Evolutionary conservation across 1,140 invertebrate species (phyloP).

Genomic region (Magallana gigas): DNA sequence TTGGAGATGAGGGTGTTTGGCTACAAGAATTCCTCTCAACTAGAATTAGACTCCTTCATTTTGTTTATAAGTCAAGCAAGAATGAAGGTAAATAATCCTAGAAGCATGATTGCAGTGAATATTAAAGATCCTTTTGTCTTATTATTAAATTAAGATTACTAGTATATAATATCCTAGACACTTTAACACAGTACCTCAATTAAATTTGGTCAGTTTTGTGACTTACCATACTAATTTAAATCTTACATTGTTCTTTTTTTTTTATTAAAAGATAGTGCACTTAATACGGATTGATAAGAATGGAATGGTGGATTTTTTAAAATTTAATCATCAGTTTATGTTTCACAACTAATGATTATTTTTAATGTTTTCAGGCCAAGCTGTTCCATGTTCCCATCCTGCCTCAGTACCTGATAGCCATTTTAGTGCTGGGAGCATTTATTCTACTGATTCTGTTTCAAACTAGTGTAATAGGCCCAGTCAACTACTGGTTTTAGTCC

Average conservation of each 20-base stretch:
- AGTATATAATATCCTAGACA: too few relatives aligned
- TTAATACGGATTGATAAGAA: too few relatives aligned
- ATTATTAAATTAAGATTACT: too few relatives aligned
- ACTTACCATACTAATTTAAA: too few relatives aligned
- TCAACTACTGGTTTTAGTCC: conserved; percentile 64
- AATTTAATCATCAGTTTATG: too few relatives aligned
- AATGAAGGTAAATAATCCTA: conserved; percentile 70
- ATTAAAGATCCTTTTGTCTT: too few relatives aligned
- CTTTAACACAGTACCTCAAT: too few relatives aligned
- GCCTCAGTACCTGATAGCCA: conserved; percentile 73
- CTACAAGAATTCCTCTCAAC: conserved; percentile 74
- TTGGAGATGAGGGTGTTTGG: conserved; percentile 79
- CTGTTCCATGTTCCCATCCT: conserved; percentile 77
- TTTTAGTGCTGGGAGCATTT: conserved; percentile 69
- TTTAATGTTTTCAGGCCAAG: conserved; percentile 76
- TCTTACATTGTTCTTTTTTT: too few relatives aligned
- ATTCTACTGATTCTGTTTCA: conserved; percentile 75
- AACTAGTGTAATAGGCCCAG: conserved; percentile 69
- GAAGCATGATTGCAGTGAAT: too few relatives aligned
- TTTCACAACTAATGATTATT: neutral
- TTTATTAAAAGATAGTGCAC: too few relatives aligned
- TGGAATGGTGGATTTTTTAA: too few relatives aligned
- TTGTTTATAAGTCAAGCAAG: conserved; percentile 74
- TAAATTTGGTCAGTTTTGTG: too few relatives aligned
- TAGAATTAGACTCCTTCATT: conserved; percentile 79